These are phyloP conservation scores for Gopherus flavomarginatus DNA, from an alignment of 2,113 vertebrate genomes.

Conservation along the genomic window DNA sequence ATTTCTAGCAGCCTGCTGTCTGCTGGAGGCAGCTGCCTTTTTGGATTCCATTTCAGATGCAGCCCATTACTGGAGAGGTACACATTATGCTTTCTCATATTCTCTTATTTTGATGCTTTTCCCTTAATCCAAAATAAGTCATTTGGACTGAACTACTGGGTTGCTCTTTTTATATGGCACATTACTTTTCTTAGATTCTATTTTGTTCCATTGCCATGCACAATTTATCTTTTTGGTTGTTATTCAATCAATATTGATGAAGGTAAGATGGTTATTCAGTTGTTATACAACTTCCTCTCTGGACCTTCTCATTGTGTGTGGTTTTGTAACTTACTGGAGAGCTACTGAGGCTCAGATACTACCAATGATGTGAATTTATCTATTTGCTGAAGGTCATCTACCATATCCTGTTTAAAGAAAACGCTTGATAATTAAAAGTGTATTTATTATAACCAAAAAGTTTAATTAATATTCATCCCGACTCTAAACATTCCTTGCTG, in stretches of 20 bases:
- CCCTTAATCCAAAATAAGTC: not conserved
- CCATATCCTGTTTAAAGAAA: slow-evolving; percentile 41
- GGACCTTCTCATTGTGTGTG: not conserved
- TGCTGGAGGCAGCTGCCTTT: not conserved
- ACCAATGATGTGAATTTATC: not conserved
- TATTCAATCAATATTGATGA: not conserved
- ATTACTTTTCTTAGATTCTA: not conserved
- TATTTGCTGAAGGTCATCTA: not conserved
- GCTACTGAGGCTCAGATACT: not conserved
- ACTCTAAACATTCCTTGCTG: not conserved
- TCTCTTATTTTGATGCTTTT: not conserved
- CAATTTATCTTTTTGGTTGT: not conserved
- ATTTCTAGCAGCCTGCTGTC: not conserved
- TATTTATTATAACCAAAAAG: slow-evolving; percentile 29
- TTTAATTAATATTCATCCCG: slow-evolving; percentile 12
- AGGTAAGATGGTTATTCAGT: not conserved
- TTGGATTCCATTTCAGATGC: not conserved
- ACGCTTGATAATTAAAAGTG: not conserved
- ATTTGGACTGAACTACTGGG: not conserved
- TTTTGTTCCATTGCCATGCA: not conserved
- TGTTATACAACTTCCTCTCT: not conserved
- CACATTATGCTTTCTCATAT: not conserved
- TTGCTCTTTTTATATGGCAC: not conserved
- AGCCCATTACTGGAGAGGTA: not conserved
- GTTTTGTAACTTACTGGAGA: not conserved